These are phyloP conservation scores for Stichopus horrens DNA, from an alignment of 53 echinoderm and acorn worm genomes.

Conservation along the genomic window DNA sequence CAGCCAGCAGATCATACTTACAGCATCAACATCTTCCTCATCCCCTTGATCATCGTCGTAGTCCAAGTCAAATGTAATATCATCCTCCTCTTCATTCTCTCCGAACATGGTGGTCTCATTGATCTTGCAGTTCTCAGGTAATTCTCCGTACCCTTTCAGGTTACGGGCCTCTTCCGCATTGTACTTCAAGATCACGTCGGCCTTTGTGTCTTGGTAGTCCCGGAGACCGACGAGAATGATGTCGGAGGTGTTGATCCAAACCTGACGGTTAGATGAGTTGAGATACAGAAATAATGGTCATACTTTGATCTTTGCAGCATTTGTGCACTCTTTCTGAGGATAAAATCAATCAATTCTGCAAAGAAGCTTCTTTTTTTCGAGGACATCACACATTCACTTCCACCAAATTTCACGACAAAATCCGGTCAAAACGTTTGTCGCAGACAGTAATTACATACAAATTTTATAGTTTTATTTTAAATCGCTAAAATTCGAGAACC, in stretches of 20 bases:
- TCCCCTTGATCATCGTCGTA: constrained; percentile 61
- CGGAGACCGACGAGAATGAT: constrained; percentile 94
- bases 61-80: constrained; percentile 74
- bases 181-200: constrained; percentile 97
- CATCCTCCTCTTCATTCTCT: constrained; percentile 82
- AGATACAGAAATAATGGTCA: not conserved
- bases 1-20: constrained; percentile 37
- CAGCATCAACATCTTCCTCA: constrained; percentile 77
- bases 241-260: constrained; percentile 93
- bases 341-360: too few species aligned
- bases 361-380: too few species aligned
- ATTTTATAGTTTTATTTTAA: too few species aligned
- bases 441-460: too few species aligned
- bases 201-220: constrained; percentile 94
- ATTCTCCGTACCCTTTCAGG: constrained; percentile 87
- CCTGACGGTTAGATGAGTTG: constrained; percentile 47
- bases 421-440: too few species aligned
- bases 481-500: too few species aligned
- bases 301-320: not conserved
- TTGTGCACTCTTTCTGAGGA: too few species aligned
- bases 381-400: too few species aligned
- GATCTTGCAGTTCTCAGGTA: constrained; percentile 84
- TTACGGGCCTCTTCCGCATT: constrained; percentile 91
- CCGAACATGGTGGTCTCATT: constrained; percentile 83
- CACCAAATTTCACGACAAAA: too few species aligned